These are phyloP conservation scores for Myotis findleyi DNA, from an alignment of 2,797 vertebrate species.

Conservation along the genomic window DNA sequence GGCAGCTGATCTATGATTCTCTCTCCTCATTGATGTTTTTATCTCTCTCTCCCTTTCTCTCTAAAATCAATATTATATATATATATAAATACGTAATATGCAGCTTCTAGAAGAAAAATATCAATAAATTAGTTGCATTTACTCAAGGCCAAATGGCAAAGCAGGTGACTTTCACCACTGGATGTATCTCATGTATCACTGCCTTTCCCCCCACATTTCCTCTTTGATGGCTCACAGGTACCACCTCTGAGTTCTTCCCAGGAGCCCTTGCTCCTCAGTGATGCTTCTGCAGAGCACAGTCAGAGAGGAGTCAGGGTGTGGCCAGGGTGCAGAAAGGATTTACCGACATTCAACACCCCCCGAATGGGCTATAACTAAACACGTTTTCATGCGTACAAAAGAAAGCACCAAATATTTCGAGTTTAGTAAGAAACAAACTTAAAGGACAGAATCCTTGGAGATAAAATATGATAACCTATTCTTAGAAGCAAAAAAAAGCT, in stretches of 20 bases:
- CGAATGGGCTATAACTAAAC: background rate
- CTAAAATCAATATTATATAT: too few relatives aligned
- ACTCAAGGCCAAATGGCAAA: conserved; percentile 20
- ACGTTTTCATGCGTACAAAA: background rate
- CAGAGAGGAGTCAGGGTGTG: background rate
- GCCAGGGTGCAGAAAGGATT: background rate
- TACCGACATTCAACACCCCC: background rate
- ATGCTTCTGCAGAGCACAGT: background rate
- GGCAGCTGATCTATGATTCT: too few relatives aligned
- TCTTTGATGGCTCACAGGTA: background rate
- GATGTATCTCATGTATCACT: background rate
- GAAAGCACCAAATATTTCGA: background rate
- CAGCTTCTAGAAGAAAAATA: background rate
- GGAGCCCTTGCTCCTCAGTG: background rate
- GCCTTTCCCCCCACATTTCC: rapidly evolving
- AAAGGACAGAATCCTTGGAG: background rate
- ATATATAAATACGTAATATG: too few relatives aligned
- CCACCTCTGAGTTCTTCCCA: background rate
- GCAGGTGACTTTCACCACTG: background rate
- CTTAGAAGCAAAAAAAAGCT: background rate
- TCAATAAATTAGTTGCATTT: background rate
- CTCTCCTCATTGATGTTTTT: too few relatives aligned
- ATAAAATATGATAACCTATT: background rate
- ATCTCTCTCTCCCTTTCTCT: too few relatives aligned
- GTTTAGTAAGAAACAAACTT: conserved; percentile 15